Conservation (phyloP, 2,113 vertebrate genomes). For the Rhodinocichla rosea region DNA sequence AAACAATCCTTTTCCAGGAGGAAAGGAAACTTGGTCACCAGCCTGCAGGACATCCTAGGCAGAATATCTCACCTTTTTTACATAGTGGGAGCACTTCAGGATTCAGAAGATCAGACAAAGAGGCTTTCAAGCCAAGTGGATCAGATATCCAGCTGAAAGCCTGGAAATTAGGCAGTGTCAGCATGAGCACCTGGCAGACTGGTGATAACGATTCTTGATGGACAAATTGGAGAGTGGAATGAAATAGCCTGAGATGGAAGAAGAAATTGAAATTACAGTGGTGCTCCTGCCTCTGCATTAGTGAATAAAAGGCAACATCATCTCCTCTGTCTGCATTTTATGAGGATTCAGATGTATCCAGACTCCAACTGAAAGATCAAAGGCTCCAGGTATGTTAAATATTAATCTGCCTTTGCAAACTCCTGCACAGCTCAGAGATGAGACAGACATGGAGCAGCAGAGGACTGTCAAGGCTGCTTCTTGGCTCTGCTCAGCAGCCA, state of each 20-base stretch:
- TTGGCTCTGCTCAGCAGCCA: not conserved
- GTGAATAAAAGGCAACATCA: not conserved
- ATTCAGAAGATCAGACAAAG: not conserved
- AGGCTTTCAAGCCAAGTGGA: not conserved
- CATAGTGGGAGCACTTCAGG: not conserved
- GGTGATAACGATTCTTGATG: not conserved
- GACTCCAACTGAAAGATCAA: not conserved
- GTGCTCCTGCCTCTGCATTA: not conserved
- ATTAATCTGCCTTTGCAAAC: conserved; percentile 16
- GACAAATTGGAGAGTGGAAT: not conserved
- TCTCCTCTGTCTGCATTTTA: not conserved
- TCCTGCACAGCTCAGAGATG: not conserved
- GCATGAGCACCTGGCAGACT: not conserved
- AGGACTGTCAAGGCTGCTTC: not conserved
- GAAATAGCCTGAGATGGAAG: not conserved
- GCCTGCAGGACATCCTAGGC: not conserved
- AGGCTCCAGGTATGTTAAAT: conserved; percentile 19
- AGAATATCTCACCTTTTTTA: not conserved
- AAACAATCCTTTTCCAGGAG: not conserved
- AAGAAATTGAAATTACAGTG: not conserved
- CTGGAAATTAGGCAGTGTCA: not conserved
- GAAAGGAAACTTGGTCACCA: not conserved
- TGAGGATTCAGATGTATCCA: not conserved
- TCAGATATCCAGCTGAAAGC: not conserved
- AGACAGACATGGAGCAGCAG: not conserved